These are phyloP conservation scores for Taurulus bubalis DNA, from an alignment of 2,113 vertebrate genomes.

Conservation along the genomic window DNA sequence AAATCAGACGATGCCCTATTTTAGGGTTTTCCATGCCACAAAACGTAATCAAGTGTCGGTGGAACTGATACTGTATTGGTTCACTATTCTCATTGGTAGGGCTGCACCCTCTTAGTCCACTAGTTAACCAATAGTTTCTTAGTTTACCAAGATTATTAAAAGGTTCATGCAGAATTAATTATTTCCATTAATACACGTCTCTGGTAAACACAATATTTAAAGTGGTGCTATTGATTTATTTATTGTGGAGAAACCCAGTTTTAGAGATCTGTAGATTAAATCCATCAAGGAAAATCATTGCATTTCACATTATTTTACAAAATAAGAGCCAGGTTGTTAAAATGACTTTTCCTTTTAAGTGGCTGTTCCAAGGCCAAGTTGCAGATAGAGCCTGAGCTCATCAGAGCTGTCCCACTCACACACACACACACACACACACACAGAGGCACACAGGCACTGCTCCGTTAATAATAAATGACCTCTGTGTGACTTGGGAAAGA, in stretches of 20 bases:
- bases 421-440: conserved; percentile 26
- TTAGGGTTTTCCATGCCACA: background rate
- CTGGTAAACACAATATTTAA: background rate
- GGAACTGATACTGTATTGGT: too few species aligned
- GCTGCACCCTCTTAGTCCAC: background rate
- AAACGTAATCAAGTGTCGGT: background rate
- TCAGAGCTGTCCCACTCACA: conserved; percentile 42
- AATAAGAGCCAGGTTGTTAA: background rate
- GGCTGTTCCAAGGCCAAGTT: conserved; percentile 22
- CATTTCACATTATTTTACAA: background rate
- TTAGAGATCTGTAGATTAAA: too few species aligned
- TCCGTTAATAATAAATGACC: conserved; percentile 76
- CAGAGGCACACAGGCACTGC: conserved; percentile 32
- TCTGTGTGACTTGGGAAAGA: conserved; percentile 62
- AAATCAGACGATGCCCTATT: background rate
- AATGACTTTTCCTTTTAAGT: background rate
- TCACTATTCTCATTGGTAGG: too few species aligned
- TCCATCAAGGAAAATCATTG: too few species aligned
- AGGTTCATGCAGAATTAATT: background rate
- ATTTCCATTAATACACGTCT: too few species aligned
- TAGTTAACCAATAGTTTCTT: background rate
- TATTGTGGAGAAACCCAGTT: background rate
- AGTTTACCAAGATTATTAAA: background rate
- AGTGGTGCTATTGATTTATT: background rate
- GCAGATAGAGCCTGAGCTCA: conserved; percentile 20